Conservation (phyloP, 2,797 vertebrate genomes). For the Dromococcyx pavoninus region DNA sequence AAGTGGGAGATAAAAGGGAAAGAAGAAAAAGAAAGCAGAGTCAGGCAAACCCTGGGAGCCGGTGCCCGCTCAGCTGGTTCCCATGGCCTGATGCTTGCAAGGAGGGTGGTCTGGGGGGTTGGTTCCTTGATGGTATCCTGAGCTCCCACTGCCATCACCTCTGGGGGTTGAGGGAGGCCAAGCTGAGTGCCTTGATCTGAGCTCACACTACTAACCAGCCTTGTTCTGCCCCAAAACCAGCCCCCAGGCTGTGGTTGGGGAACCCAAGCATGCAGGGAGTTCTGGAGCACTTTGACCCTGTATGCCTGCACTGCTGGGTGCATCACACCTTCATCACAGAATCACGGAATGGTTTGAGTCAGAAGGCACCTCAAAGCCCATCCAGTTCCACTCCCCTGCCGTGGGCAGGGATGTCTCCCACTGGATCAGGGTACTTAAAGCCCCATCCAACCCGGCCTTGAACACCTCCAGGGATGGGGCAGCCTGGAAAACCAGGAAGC, state of each 20-base stretch:
- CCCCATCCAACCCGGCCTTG: too few species aligned
- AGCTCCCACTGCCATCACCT: background rate
- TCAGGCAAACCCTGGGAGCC: background rate
- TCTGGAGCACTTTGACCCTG: too few species aligned
- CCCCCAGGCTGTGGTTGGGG: background rate
- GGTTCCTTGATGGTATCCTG: background rate
- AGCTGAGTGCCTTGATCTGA: fast-evolving
- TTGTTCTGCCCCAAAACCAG: background rate
- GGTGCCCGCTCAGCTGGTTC: background rate
- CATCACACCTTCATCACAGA: too few species aligned
- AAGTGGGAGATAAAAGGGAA: background rate
- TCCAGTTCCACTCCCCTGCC: too few species aligned
- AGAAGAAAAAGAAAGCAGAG: background rate
- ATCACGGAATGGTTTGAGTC: too few species aligned
- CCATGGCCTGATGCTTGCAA: background rate
- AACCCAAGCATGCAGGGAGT: fast-evolving
- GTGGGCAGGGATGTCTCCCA: too few species aligned
- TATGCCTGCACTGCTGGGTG: too few species aligned
- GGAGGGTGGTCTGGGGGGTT: background rate
- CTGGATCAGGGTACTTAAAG: too few species aligned
- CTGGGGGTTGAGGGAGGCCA: fast-evolving
- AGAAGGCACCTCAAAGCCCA: too few species aligned
- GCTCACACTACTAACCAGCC: background rate
- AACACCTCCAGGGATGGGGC: too few species aligned
- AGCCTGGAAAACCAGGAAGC: background rate